These are phyloP conservation scores for Hyperoplus lanceolatus DNA, from an alignment of 2,797 vertebrate species.

Conservation along the genomic window DNA sequence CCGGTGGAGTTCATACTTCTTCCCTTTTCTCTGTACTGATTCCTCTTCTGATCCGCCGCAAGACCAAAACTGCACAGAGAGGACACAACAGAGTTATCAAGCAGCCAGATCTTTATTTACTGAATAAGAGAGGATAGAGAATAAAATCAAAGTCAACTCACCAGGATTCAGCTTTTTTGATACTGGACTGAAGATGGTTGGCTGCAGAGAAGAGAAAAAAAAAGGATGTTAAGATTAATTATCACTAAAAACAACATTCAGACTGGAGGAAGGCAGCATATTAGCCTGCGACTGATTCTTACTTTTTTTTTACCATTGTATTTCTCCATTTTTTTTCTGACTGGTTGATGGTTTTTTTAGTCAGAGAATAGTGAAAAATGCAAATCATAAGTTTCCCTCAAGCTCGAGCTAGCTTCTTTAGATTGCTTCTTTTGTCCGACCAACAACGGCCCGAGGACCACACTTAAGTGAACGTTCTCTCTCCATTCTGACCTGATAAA, in stretches of 20 bases:
- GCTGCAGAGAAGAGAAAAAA: conserved; percentile 82
- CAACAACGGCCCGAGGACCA: background rate
- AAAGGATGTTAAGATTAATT: background rate
- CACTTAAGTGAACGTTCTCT: background rate
- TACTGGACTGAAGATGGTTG: conserved; percentile 90
- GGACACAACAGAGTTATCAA: background rate
- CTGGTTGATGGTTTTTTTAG: background rate
- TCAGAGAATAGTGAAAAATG: background rate
- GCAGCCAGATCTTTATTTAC: background rate
- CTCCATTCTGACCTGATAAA: background rate
- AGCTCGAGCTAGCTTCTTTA: too few species aligned
- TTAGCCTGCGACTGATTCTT: background rate
- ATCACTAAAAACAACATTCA: background rate
- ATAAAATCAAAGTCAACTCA: conserved; percentile 73
- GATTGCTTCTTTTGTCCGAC: background rate
- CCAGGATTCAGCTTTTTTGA: conserved; percentile 87
- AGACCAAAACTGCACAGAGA: conserved; percentile 80
- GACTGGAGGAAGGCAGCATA: background rate
- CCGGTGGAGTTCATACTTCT: conserved; percentile 98
- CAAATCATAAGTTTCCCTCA: background rate
- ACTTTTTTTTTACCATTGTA: background rate
- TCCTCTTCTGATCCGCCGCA: conserved; percentile 91
- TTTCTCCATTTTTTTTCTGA: background rate
- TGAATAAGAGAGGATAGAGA: background rate
- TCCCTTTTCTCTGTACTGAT: conserved; percentile 92